A percentile compares a stretch with the other conserved stretches of the same genome.
Evolutionary conservation across 2,888 invertebrate genomes (phyloP).

Genomic region (Panopea generosa): DNA sequence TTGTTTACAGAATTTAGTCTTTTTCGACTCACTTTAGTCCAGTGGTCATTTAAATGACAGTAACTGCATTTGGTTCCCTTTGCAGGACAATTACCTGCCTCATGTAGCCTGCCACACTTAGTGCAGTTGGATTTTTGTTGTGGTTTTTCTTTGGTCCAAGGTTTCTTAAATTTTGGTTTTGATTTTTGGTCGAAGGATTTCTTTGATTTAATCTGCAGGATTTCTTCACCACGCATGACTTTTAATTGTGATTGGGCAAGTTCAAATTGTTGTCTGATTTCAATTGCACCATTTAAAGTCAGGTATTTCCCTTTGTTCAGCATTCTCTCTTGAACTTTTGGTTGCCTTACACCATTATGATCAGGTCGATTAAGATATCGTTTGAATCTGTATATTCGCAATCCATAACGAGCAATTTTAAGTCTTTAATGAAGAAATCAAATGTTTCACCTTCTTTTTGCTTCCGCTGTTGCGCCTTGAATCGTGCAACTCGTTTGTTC

Average conservation of each 20-base stretch:
- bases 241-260: no score
- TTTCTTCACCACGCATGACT: no score
- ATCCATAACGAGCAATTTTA: no score
- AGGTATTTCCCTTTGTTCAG: no score
- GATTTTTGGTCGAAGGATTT: not conserved
- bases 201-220: not conserved
- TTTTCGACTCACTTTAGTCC: conserved; percentile 20
- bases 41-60: conserved; percentile 32
- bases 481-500: conserved; percentile 59
- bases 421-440: no score
- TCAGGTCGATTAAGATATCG: conserved; percentile 28
- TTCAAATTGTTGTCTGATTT: no score
- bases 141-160: not conserved
- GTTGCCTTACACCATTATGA: no score
- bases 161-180: conserved; percentile 12
- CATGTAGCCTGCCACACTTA: conserved; percentile 19
- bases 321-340: no score
- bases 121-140: conserved; percentile 1
- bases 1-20: not conserved
- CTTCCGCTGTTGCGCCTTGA: conserved; percentile 46
- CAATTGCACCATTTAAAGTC: no score
- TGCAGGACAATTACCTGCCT: conserved; percentile 15
- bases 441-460: conserved; percentile 49
- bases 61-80: conserved; percentile 28
- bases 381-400: conserved; percentile 49